Percentiles rank a stretch among this genome's conserved stretches.
Conservation (phyloP, 2,888 invertebrate species). For the Chalcis sispes region DNA sequence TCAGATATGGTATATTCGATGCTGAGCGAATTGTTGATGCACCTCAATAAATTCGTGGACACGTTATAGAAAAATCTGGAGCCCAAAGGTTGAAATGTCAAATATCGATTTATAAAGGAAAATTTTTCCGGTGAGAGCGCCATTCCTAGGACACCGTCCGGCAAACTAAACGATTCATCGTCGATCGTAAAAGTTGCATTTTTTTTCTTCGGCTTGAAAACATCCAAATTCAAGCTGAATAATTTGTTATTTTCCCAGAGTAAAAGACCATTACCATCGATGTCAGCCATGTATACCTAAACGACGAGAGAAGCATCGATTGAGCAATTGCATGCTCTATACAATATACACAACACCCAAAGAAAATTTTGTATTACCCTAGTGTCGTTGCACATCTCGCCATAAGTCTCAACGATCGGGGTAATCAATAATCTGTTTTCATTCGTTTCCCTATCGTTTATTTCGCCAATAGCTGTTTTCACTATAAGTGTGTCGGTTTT, state of each 20-base stretch:
- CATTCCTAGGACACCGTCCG: constrained; percentile 84
- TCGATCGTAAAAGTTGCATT: constrained; percentile 62
- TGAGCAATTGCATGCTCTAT: not conserved
- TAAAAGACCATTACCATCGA: constrained; percentile 53
- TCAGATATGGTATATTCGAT: not conserved
- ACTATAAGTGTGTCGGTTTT: constrained; percentile 73
- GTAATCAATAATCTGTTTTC: constrained; percentile 63
- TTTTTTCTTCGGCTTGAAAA: constrained; percentile 53
- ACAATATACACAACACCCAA: not conserved
- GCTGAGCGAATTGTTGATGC: not conserved
- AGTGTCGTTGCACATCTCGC: constrained; percentile 50
- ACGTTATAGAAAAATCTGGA: constrained; percentile 59
- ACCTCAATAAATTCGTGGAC: constrained; percentile 36
- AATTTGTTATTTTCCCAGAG: constrained; percentile 33
- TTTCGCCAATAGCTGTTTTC: constrained; percentile 58
- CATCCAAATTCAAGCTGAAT: constrained; percentile 59
- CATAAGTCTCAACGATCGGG: constrained; percentile 62
- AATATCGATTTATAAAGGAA: constrained; percentile 26
- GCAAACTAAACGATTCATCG: constrained; percentile 81
- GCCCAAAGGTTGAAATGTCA: constrained; percentile 63
- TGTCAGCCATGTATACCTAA: constrained; percentile 58
- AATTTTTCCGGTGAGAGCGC: constrained; percentile 77
- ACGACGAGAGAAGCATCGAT: not conserved
- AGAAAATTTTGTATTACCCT: constrained; percentile 53
- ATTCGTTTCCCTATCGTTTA: constrained; percentile 55